A percentile compares a stretch with the other conserved stretches of the same genome.
phyloP scores from a whole-genome alignment of 2,113 vertebrate species.

The Vulpes vulpes region DNA sequence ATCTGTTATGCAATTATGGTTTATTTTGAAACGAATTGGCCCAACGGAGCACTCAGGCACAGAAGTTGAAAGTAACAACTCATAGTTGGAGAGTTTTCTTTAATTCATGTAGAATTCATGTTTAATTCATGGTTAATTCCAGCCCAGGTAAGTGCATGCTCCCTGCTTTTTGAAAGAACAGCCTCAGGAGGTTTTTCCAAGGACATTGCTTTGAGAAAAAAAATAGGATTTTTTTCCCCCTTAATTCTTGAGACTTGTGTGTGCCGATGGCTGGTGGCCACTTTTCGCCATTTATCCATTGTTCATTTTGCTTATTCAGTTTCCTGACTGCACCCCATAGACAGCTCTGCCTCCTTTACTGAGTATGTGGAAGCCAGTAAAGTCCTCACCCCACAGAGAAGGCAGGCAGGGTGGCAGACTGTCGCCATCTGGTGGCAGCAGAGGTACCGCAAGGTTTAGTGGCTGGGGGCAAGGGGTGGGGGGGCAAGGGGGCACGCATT shows the following conservation, averaged over 20 bases:
- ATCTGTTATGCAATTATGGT: neutral
- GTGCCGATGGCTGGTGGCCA: neutral
- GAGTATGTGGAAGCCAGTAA: fast-evolving
- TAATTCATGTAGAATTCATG: constrained; percentile 42
- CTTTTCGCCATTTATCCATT: neutral
- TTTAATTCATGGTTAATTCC: constrained; percentile 52
- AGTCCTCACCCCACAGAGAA: neutral
- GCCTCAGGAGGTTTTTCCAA: constrained; percentile 28
- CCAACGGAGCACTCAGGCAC: neutral
- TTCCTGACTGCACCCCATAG: neutral
- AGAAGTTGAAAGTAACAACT: constrained; percentile 15
- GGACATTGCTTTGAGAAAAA: neutral
- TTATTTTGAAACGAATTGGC: constrained; percentile 58
- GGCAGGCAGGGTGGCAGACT: neutral
- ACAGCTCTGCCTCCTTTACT: neutral
- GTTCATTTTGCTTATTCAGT: neutral
- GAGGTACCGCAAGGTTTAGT: neutral
- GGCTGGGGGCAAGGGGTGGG: neutral
- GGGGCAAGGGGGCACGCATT: too few relatives aligned
- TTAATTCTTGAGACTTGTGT: neutral
- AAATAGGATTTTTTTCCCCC: too few relatives aligned
- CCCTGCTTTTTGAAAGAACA: constrained; percentile 46
- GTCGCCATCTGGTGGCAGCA: constrained; percentile 15
- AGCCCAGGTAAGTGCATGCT: neutral
- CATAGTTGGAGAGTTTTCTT: neutral